These are phyloP conservation scores for Ricordea florida DNA, from an alignment of 92 coral and sea anemone genomes.

Conservation along the genomic window DNA sequence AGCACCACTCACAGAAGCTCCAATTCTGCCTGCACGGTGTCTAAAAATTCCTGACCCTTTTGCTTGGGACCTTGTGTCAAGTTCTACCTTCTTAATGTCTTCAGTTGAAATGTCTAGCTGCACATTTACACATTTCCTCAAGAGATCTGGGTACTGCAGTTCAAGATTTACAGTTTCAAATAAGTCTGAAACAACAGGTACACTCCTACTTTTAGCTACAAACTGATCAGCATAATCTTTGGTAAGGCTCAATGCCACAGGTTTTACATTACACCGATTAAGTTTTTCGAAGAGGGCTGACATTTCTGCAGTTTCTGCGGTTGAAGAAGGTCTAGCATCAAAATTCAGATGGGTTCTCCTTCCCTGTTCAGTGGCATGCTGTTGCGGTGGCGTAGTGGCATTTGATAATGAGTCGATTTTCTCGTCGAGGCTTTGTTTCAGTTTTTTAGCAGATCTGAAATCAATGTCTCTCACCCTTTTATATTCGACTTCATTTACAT, in stretches of 20 bases:
- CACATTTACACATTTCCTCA: slow-evolving; percentile 30
- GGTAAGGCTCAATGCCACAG: slow-evolving; percentile 2
- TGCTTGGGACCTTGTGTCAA: slow-evolving; percentile 18
- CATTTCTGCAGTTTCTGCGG: neutral
- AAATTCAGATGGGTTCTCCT: neutral
- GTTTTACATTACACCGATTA: slow-evolving; percentile 25
- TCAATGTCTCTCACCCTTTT: neutral
- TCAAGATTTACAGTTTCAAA: slow-evolving; percentile 26
- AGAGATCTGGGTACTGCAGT: slow-evolving; percentile 30
- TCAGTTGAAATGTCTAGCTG: slow-evolving; percentile 11
- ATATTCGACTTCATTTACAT: neutral
- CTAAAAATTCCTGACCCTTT: slow-evolving; percentile 35
- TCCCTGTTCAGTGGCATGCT: neutral
- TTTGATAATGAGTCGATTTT: too few species aligned
- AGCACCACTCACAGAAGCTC: slow-evolving; percentile 33
- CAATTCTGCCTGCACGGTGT: too few species aligned
- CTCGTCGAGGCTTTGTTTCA: too few species aligned
- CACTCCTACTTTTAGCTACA: slow-evolving; percentile 20
- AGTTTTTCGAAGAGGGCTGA: slow-evolving; percentile 14
- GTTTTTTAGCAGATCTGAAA: neutral
- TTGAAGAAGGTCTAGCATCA: neutral
- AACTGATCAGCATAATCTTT: slow-evolving; percentile 33
- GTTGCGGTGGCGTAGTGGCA: neutral
- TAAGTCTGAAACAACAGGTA: slow-evolving; percentile 4
- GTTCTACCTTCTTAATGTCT: too few species aligned